phyloP scores from a whole-genome alignment of 2,113 vertebrate species.

The Gorsachius goisagi region DNA sequence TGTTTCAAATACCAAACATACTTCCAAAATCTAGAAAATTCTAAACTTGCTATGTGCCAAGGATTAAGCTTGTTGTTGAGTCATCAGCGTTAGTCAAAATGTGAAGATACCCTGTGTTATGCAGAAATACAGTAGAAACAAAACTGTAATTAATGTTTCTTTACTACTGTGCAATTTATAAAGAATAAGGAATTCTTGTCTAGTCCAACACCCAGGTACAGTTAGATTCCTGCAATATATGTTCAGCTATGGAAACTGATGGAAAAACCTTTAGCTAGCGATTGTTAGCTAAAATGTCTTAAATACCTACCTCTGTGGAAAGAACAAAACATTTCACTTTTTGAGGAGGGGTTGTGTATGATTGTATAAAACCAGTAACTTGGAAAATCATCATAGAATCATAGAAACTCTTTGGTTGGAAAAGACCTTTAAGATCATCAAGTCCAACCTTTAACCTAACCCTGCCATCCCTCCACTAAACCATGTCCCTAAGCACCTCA shows the following conservation, averaged over 20 bases:
- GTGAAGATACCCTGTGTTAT: accelerated
- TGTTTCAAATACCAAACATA: background rate
- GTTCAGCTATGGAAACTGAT: background rate
- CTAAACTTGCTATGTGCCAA: background rate
- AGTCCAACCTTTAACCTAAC: no score
- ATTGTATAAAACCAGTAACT: background rate
- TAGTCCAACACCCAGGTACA: background rate
- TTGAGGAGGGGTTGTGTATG: accelerated
- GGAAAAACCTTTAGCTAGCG: background rate
- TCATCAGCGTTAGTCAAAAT: background rate
- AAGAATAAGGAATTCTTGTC: background rate
- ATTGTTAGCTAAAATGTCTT: background rate
- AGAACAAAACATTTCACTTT: background rate
- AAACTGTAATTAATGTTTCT: background rate
- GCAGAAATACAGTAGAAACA: background rate
- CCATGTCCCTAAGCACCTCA: no score
- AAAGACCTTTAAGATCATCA: no score
- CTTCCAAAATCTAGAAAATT: background rate
- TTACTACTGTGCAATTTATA: background rate
- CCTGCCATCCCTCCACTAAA: no score
- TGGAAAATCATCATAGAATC: background rate
- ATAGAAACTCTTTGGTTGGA: no score
- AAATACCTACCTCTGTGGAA: background rate
- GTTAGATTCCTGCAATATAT: background rate
- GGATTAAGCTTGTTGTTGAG: background rate